Base-by-base conservation (phyloP, 2,888 invertebrate genomes). In the Eilema griseolum region DNA sequence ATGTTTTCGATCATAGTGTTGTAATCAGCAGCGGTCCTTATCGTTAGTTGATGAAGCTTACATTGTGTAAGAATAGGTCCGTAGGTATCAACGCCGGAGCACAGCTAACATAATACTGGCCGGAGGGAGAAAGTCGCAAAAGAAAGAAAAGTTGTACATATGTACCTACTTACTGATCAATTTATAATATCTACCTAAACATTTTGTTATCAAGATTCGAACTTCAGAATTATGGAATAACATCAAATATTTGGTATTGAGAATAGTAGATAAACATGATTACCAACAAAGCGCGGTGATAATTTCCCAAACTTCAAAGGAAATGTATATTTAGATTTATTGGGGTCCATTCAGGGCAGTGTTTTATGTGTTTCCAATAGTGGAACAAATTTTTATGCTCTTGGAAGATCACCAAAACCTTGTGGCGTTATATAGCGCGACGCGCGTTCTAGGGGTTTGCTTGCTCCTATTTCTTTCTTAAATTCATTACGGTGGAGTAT, bases 301-400 rank as follows among this genome's bases (percentile, higher is more conserved):
- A 63, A 46, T 63, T 63, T 8, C 26, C 26, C 20, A 63, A 11
- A 63, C 46, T 63, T 46, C 26, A 63, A 63, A 46, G 24, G 46
- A 26, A 46, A n/a, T 20, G 46, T 46, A 52, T 12, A 64, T 64
- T 64, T 28, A 28, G 64, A 52, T 64, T 64, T 52, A 64, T 46
- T 46, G 28, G 28, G 64, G 26, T 52, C 26, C 46, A 52, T 64
- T 46, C 26, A 64, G 46, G 23, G 26, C 46, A 31, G 46, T 61
- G 20, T 67, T 67, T 67, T 67, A 61, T 52, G 16, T 16, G 31
- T 67, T 24, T 61, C 52, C 52, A 60, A 67, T 52, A 24, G 60
- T 8, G 23, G 24, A 67, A 66, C 33, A 37, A 37, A 46, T 28
- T 61, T 61, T 67, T 60, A 61, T 28, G 28, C 23, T 28, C 61